These are phyloP conservation scores for Odocoileus hemionus DNA, from an alignment of 2,113 vertebrate species.

Conservation along the genomic window DNA sequence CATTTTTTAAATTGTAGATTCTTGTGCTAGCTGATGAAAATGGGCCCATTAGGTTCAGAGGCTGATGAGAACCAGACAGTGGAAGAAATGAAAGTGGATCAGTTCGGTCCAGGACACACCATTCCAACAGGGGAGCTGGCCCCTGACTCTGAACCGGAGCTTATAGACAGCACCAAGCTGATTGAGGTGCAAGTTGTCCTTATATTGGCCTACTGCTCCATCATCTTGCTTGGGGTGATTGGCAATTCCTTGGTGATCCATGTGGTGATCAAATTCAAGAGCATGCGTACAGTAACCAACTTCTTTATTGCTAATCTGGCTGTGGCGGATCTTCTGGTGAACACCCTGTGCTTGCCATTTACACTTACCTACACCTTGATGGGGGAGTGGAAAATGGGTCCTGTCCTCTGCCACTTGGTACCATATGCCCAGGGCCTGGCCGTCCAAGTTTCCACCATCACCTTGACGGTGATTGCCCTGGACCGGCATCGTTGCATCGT, in stretches of 20 bases:
- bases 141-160: conserved; percentile 78
- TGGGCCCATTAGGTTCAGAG: conserved; percentile 77
- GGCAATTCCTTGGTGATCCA: conserved; percentile 96
- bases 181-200: conserved; percentile 90
- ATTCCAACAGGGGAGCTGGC: conserved; percentile 72
- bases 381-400: conserved; percentile 92
- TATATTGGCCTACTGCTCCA: conserved; percentile 92
- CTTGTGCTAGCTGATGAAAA: conserved; percentile 44
- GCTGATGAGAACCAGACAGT: conserved; percentile 81
- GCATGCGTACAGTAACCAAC: conserved; percentile 92
- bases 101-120: conserved; percentile 61
- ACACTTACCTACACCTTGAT: conserved; percentile 91
- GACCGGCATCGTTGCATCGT: conserved; percentile 93
- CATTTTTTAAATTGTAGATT: not conserved
- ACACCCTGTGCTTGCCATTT: conserved; percentile 92
- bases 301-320: conserved; percentile 96
- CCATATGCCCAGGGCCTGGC: conserved; percentile 93
- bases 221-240: conserved; percentile 91
- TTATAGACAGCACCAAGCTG: conserved; percentile 91
- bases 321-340: conserved; percentile 92
- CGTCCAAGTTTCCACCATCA: conserved; percentile 94
- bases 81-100: conserved; percentile 71
- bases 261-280: conserved; percentile 92
- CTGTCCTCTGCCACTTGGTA: conserved; percentile 89
- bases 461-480: conserved; percentile 93